Base-by-base conservation (phyloP, 2,888 invertebrate genomes). In the Rotaria sp. region DNA sequence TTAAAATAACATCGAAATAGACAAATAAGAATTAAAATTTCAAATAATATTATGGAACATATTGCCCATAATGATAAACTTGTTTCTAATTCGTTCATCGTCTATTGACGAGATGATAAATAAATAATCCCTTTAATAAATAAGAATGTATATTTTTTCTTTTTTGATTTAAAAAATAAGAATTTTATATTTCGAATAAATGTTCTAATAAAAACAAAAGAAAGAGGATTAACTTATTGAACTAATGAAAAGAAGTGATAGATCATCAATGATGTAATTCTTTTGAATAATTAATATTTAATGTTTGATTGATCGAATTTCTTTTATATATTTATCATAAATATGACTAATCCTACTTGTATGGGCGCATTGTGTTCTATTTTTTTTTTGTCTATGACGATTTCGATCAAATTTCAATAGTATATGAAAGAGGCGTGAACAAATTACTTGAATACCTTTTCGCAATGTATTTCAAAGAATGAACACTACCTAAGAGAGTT, bases 81-180 rank as follows among this genome's bases (percentile, higher is more conserved):
- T 45, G 45, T 80, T n/a, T 80, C 80, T 15, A 80, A 45, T 80
- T 80, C n/a, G 15, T 80, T 80, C 80, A 80, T 80, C 45, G 45
- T 80, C 80, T 80, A 80, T n/a, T 18, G 80, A 80, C 67, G 35
- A 67, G 67, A 38, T 35, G 35, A 8, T 38, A 21, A 67, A 67
- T 15, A 35, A 4, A 30, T 67, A 38, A 21, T 67, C 35, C 67
- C 67, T 67, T 38, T 5, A 67, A 67, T 21, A 67, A 67, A 67
- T 7, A 15, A 45, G 11, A 8, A 8, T 45, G 5, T 11, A 8
- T 45, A 45, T 45, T 45, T 11, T 45, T 8, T 11, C 11, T 5
- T 45, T 45, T 45, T 45, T 45, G n/a, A n/a, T n/a, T n/a, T n/a
- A n/a, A 41, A 41, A 41, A 41, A 41, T 41, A 8, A 41, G 41